Percentiles rank a stretch among this genome's conserved stretches.
These are phyloP conservation scores for Ellobium chinense DNA, from an alignment of 2,888 invertebrate genomes.

Conservation along the genomic window DNA sequence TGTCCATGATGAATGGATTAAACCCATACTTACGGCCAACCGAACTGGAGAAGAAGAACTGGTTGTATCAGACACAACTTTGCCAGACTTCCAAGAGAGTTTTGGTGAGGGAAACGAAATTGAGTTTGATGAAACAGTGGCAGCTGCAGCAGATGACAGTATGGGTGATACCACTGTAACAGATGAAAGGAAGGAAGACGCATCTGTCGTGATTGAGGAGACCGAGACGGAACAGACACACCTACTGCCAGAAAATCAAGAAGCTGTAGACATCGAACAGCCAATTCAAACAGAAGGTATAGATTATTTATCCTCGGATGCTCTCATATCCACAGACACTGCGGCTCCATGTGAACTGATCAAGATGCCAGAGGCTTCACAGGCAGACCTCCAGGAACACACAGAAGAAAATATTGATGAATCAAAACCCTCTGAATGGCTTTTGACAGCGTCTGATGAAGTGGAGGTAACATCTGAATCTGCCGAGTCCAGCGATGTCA, in stretches of 20 bases:
- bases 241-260: not conserved
- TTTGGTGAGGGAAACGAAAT: not conserved
- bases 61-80: not conserved
- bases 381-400: not conserved
- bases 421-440: not conserved
- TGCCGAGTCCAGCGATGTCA: not conserved
- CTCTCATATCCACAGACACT: not conserved
- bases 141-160: not conserved
- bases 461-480: not conserved
- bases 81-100: slow-evolving; percentile 5
- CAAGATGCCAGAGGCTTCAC: not conserved
- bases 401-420: not conserved
- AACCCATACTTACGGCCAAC: not conserved
- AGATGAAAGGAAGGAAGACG: not conserved
- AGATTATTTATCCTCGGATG: too few species aligned
- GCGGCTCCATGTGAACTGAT: not conserved
- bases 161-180: not conserved
- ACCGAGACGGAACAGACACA: not conserved
- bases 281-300: not conserved
- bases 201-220: not conserved
- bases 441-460: slow-evolving; percentile 1
- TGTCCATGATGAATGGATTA: not conserved
- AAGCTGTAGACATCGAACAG: not conserved
- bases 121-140: not conserved
- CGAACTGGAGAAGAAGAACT: not conserved